Conservation (phyloP, 2,113 vertebrate genomes). For the Pomatostomus ruficeps region DNA sequence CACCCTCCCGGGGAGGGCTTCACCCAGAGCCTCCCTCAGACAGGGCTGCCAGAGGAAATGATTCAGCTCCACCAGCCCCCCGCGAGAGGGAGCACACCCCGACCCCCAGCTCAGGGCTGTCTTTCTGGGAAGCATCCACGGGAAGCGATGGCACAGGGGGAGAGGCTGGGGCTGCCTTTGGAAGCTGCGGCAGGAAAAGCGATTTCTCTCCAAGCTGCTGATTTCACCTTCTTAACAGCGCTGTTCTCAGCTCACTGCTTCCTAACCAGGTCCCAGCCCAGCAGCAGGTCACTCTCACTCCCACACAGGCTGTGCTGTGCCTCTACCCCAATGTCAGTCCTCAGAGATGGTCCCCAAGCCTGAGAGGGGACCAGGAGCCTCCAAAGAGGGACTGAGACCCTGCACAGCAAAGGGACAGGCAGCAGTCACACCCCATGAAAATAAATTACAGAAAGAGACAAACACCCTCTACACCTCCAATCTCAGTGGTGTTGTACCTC, state of each 20-base stretch:
- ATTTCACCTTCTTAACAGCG: not conserved
- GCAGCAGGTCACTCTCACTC: rapidly evolving
- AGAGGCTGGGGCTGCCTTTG: not conserved
- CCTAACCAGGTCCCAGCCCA: not conserved
- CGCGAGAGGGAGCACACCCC: not conserved
- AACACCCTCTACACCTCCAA: not conserved
- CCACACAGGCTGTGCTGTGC: rapidly evolving
- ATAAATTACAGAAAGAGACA: not conserved
- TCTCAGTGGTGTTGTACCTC: not conserved
- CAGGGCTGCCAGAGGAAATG: not conserved
- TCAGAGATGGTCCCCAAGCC: not conserved
- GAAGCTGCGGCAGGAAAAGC: not conserved
- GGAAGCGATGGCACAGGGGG: rapidly evolving
- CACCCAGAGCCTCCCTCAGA: not conserved
- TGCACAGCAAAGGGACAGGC: not conserved
- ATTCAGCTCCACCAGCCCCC: not conserved
- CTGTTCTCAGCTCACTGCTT: not conserved
- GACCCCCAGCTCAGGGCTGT: rapidly evolving
- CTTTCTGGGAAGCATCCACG: not conserved
- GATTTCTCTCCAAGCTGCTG: not conserved
- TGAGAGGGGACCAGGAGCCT: not conserved
- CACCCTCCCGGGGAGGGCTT: not conserved
- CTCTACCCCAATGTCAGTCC: not conserved
- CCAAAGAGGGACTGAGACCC: not conserved
- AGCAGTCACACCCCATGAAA: not conserved